phyloP scores from a whole-genome alignment of 2,797 vertebrate genomes.

The Mycteria americana region DNA sequence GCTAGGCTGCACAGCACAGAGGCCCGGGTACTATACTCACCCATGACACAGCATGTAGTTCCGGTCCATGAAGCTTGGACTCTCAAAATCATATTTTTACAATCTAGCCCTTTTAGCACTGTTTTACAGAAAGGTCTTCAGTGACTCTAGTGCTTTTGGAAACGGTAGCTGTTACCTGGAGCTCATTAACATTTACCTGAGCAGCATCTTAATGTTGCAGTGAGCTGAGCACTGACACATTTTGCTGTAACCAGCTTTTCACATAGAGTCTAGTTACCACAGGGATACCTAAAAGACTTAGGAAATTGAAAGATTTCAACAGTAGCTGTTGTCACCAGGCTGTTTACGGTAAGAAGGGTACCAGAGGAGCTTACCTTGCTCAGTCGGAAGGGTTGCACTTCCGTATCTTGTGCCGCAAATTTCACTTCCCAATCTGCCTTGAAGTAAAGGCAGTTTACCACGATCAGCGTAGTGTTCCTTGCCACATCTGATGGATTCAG shows the following conservation, averaged over 20 bases:
- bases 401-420: constrained; percentile 76
- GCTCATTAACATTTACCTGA: neutral
- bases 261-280: neutral
- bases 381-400: constrained; percentile 79
- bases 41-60: neutral
- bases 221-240: neutral
- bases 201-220: neutral
- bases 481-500: constrained; percentile 58
- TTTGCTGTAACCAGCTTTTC: neutral
- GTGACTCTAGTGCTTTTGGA: neutral
- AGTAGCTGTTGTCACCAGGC: neutral
- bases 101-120: neutral
- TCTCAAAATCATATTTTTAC: neutral
- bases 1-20: neutral
- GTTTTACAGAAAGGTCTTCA: neutral
- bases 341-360: neutral
- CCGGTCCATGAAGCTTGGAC: neutral
- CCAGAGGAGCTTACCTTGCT: constrained; percentile 70
- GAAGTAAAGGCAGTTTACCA: constrained; percentile 92
- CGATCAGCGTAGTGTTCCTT: constrained; percentile 71
- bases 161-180: neutral
- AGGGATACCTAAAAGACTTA: neutral
- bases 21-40: rapidly evolving
- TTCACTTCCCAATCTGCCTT: constrained; percentile 85
- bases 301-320: neutral